Evolutionary conservation across 1,140 invertebrate genomes (phyloP), one percentile per base, ranked within the genome.

Genomic region (Periplaneta americana): DNA sequence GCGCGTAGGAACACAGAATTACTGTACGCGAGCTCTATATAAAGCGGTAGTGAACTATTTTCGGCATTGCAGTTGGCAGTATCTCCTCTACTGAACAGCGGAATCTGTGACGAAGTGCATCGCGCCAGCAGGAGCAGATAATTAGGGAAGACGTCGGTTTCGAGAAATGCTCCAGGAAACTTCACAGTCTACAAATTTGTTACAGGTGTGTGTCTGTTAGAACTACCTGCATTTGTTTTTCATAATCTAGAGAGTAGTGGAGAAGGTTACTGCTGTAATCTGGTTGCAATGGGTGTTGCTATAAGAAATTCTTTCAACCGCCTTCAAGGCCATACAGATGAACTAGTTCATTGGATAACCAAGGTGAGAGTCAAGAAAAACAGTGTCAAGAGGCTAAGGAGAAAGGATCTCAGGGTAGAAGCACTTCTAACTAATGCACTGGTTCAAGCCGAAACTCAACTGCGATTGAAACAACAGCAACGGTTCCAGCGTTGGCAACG

Each of bases 291-390:
- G 82, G 82, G 82, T 82, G 82, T 82, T 57, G 80, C 82, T 28
- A 34, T 83, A 28, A 78, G 77, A 28, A 33, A 75, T 33, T 66
- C 34, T 34, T 32, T 31, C 33, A 32, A 34, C 74, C 1, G 35
- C n/a, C 34, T 66, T 35, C 48, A 75, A 57, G 85, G 85, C 57
- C 83, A 85, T 8, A 87, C 86, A 31, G 87, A 86, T 82, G 86
- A 87, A 82, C 82, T 89, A 9, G 74, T 84, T 15, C 86, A 86
- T 81, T 91, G 90, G 90, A 90, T 91, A 75, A 84, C 81, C 33
- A 84, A 85, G 82, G 86, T 90, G 35, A 87, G 88, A 80, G 82
- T 83, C 35, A 91, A 91, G 84, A 90, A 89, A 84, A 80, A 85
- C 11, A 84, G 84, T 37, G 87, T 86, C 57, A 85, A 88, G 75